phyloP scores from a whole-genome alignment of 1,140 invertebrate genomes.

The Drosophila rhopaloa region DNA sequence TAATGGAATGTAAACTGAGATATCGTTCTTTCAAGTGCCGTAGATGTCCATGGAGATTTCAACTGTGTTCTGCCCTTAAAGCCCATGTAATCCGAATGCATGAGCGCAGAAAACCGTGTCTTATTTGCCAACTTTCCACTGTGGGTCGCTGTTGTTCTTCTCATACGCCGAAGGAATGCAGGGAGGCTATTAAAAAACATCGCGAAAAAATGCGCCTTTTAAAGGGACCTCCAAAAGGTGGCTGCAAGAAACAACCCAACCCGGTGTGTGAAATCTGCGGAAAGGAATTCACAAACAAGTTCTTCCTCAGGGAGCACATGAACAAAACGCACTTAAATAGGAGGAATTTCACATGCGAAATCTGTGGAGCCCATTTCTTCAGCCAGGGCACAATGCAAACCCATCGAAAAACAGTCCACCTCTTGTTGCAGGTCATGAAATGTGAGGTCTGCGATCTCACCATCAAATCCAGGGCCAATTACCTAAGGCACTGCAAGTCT shows the following conservation, averaged over 20 bases:
- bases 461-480: conserved; percentile 36
- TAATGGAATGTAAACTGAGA: not conserved
- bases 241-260: not conserved
- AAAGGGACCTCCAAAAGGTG: not conserved
- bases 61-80: conserved; percentile 2
- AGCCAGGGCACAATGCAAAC: conserved; percentile 12
- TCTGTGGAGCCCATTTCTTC: conserved; percentile 36
- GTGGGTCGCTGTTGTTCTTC: conserved; percentile 17
- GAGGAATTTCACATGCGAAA: conserved; percentile 33
- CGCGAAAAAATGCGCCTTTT: not conserved
- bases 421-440: not conserved
- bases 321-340: conserved; percentile 28
- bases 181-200: conserved; percentile 14
- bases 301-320: conserved; percentile 12
- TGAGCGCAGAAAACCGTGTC: conserved; percentile 10
- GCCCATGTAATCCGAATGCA: conserved; percentile 16
- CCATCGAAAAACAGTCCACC: conserved; percentile 26
- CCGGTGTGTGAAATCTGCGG: conserved; percentile 17
- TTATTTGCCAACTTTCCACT: conserved; percentile 17
- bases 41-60: conserved; percentile 21
- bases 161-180: conserved; percentile 15
- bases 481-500: conserved; percentile 31
- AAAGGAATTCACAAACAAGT: not conserved
- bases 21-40: conserved; percentile 23
- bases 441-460: conserved; percentile 32